These are phyloP conservation scores for Anguilla rostrata DNA, from an alignment of 2,113 vertebrate species.

Conservation along the genomic window DNA sequence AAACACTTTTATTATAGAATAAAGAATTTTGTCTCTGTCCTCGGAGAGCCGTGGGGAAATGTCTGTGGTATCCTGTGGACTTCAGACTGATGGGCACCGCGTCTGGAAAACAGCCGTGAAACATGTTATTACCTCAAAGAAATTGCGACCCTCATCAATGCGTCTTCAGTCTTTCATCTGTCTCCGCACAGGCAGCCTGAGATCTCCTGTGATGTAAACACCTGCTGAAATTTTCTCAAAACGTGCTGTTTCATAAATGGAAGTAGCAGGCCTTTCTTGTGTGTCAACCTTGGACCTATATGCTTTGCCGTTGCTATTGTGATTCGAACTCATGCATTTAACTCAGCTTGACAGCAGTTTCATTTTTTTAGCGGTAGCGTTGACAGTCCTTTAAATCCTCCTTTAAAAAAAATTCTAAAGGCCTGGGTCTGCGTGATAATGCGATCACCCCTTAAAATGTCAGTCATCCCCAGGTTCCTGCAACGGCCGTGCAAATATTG, in stretches of 20 bases:
- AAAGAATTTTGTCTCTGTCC: not conserved
- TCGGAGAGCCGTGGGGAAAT: not conserved
- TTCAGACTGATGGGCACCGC: not conserved
- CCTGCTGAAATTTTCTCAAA: not conserved
- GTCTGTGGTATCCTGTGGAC: not conserved
- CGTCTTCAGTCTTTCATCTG: not conserved
- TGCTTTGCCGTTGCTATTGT: not conserved
- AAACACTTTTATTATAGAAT: not conserved
- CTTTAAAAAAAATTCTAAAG: not conserved
- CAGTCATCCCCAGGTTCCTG: not conserved
- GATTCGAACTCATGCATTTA: not conserved
- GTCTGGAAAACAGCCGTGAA: not conserved
- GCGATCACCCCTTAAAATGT: not conserved
- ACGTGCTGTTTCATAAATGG: not conserved
- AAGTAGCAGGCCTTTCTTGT: not conserved
- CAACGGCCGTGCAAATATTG: not conserved
- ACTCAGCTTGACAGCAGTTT: conserved; percentile 1
- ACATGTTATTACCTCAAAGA: not conserved
- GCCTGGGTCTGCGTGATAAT: not conserved
- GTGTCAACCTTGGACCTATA: not conserved
- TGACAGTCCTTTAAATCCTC: not conserved
- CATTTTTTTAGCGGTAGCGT: not conserved
- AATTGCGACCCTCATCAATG: not conserved
- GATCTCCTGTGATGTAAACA: not conserved
- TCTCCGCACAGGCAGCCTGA: not conserved